These are phyloP conservation scores for Mungos mungo DNA, from an alignment of 2,113 vertebrate genomes.

Conservation along the genomic window DNA sequence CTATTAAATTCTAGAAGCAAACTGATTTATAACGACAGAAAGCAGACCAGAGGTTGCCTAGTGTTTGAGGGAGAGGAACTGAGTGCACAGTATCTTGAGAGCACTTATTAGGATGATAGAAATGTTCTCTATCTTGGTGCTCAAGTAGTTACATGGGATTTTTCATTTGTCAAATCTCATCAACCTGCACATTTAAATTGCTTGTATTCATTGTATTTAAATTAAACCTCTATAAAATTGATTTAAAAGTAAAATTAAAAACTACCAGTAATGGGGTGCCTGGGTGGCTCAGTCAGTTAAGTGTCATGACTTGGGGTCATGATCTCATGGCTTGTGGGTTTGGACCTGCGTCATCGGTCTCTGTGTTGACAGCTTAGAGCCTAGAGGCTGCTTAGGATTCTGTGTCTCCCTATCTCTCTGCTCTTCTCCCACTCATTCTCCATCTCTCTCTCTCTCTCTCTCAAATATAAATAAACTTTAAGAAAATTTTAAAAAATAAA, in stretches of 20 bases:
- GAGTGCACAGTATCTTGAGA: neutral
- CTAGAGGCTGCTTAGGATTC: too few relatives aligned
- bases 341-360: too few relatives aligned
- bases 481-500: too few relatives aligned
- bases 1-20: neutral
- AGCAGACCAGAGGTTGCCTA: neutral
- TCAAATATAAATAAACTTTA: too few relatives aligned
- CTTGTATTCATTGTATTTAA: conserved; percentile 9
- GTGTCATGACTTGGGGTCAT: too few relatives aligned
- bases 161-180: neutral
- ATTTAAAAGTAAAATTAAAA: conserved; percentile 54
- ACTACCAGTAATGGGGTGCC: neutral
- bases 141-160: neutral
- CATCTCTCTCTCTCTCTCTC: too few relatives aligned
- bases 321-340: too few relatives aligned
- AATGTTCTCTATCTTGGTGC: neutral
- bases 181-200: neutral
- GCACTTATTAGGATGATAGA: neutral
- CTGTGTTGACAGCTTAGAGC: too few relatives aligned
- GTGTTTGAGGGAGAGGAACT: neutral
- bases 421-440: too few relatives aligned
- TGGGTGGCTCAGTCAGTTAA: too few relatives aligned
- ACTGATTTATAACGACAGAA: neutral
- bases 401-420: too few relatives aligned
- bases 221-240: neutral